Evolutionary conservation across 1,140 invertebrate species (phyloP), one percentile per base, ranked within the genome.

Genomic region (Trachelipus rathkii): DNA sequence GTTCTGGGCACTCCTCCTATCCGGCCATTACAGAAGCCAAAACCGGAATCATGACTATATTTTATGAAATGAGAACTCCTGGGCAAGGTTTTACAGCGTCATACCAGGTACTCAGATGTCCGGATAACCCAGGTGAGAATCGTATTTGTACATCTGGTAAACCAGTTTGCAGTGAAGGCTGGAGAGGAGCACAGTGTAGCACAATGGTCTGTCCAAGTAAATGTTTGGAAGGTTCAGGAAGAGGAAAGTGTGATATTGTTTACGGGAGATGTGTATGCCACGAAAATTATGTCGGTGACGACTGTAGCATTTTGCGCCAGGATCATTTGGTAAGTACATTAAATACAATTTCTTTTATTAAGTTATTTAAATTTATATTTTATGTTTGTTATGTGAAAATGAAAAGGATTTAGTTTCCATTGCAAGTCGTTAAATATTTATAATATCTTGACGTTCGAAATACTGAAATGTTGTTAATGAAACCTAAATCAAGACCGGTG

Each of bases 21-120:
- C 82, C 84, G 10, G 75, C 84, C 13, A 82, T 81, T 15, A 83
- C 87, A 10, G 82, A 84, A 46, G 85, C 86, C 7, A 77, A 80
- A 21, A 84, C 86, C 13, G 87, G 83, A 10, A 71, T 81, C 44
- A 75, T 87, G 66, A 87, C 87, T 3, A 82, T 88, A 0, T 85
- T 85, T 76, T 88, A 85, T 80, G 84, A 87, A 78, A 83, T 83
- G 88, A 89, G 84, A 72, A 89, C 91, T 19, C 84, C 87, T 0
- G 87, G 87, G 13, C 91, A 94, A 84, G 93, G 94, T 0, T 97
- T 97, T 82, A 96, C 95, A 86, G 94, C 94, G 0, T 89, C 92
- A 15, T 96, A 94, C 81, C 88, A 89, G 50, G 89, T 95, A 0
- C 87, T 94, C 81, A 90, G 88, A 0, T 96, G 94, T 82, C 88